Percentiles rank a stretch among this genome's conserved stretches.
phyloP scores from a whole-genome alignment of 2,888 invertebrate species.

The Synergus umbraculus region DNA sequence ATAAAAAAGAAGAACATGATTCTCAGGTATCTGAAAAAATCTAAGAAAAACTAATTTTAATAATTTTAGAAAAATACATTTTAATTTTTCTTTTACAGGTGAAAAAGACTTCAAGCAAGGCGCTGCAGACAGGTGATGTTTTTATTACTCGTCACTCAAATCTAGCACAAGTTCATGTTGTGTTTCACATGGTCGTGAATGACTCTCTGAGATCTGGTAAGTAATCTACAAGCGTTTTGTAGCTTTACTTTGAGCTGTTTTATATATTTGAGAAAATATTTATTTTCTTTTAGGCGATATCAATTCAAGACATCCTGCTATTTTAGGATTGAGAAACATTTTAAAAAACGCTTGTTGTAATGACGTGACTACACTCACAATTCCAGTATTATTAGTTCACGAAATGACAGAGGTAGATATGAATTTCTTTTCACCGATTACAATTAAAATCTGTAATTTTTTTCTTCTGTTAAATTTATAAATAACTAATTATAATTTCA shows the following conservation, averaged over 20 bases:
- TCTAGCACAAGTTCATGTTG: slow-evolving; percentile 94
- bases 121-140: slow-evolving; percentile 90
- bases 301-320: slow-evolving; percentile 96
- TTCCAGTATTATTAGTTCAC: slow-evolving; percentile 95
- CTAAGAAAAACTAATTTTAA: too few species aligned
- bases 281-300: slow-evolving; percentile 86
- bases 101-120: slow-evolving; percentile 79
- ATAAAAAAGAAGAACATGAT: slow-evolving; percentile 72
- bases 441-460: not conserved
- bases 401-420: slow-evolving; percentile 92
- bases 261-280: not conserved
- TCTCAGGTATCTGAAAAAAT: slow-evolving; percentile 62
- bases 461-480: not conserved
- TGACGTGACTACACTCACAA: slow-evolving; percentile 94
- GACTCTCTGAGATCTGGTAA: slow-evolving; percentile 82
- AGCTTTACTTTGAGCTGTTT: not conserved
- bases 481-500: slow-evolving; percentile 1
- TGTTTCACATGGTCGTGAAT: slow-evolving; percentile 96
- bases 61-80: not conserved
- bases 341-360: slow-evolving; percentile 96
- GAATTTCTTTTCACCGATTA: not conserved
- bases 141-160: slow-evolving; percentile 94
- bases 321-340: slow-evolving; percentile 95
- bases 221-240: slow-evolving; percentile 33
- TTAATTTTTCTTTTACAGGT: slow-evolving; percentile 61